Base-by-base conservation (phyloP, 2,888 invertebrate genomes). In the Chelonus formosanus region DNA sequence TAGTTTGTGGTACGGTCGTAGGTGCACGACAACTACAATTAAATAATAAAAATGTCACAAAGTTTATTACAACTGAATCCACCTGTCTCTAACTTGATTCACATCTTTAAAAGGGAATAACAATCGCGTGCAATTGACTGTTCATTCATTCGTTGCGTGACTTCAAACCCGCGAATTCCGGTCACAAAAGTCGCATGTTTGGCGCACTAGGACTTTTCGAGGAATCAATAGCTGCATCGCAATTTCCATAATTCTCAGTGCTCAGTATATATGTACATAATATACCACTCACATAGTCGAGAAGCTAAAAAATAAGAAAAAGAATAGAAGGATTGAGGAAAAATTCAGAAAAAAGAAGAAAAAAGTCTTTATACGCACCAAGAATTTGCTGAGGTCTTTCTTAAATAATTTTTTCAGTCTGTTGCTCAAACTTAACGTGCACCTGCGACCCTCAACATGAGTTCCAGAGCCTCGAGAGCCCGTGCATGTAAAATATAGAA, bases 81-180 rank as follows among this genome's bases (percentile, higher is more conserved):
- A 40, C 40, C 40, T 40, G 5, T 40, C 40, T 40, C 3, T 40
- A 40, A 40, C 40, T 40, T 6, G 4, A 4, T 40, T 40, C 8
- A 52, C 32, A 52, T 52, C 31, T 32, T 52, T 52, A 32, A 32
- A 20, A 52, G 32, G 8, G 32, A 7, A 8, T 6, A 52, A 48
- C 20, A 48, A 52, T 61, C 52, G 61, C 61, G 66, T 50, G 66
- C 64, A 45, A 44, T 59, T 45, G 58, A 45, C 44, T 65, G 59
- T 57, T 56, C 57, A 65, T 31, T 61, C 50, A 61, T 36, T 61
- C 43, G 47, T 67, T 47, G 67, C 67, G 67, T 67, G 67, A 67
- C 67, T 47, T 8, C n/a, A 6, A 10, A n/a, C 47, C 47, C 55
- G 62, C 55, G 55, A 63, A 63, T 63, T 63, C 55, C 55, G 34